Conservation (phyloP, 2,113 vertebrate species). For the Anthoscopus minutus region DNA sequence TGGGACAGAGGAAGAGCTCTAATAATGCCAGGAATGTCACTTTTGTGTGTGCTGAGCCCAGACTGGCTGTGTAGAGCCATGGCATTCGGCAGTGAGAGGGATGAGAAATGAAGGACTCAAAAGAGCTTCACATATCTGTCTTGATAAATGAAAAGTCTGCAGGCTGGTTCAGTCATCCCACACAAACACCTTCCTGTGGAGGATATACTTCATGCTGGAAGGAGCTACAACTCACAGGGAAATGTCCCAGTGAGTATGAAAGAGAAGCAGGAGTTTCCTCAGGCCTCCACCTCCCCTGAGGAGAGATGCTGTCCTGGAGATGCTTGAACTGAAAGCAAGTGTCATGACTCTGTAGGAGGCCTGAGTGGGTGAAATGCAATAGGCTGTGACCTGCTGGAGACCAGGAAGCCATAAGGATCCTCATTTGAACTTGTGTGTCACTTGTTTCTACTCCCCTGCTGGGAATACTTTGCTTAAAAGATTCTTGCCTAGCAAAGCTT, state of each 20-base stretch:
- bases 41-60: background rate
- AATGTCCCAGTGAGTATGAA: background rate
- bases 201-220: background rate
- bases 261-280: background rate
- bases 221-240: background rate
- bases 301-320: background rate
- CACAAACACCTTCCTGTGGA: background rate
- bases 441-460: background rate
- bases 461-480: background rate
- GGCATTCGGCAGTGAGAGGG: background rate
- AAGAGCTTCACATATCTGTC: background rate
- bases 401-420: background rate
- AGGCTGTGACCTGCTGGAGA: background rate
- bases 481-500: background rate
- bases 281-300: background rate
- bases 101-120: background rate
- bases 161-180: background rate
- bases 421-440: background rate
- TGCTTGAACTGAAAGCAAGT: background rate
- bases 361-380: background rate
- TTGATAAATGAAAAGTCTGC: background rate
- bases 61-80: fast-evolving
- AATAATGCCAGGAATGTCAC: background rate
- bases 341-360: fast-evolving
- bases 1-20: background rate